These are phyloP conservation scores for Lytechinus pictus DNA, from an alignment of 35 echinoderm and acorn worm genomes.

Conservation along the genomic window DNA sequence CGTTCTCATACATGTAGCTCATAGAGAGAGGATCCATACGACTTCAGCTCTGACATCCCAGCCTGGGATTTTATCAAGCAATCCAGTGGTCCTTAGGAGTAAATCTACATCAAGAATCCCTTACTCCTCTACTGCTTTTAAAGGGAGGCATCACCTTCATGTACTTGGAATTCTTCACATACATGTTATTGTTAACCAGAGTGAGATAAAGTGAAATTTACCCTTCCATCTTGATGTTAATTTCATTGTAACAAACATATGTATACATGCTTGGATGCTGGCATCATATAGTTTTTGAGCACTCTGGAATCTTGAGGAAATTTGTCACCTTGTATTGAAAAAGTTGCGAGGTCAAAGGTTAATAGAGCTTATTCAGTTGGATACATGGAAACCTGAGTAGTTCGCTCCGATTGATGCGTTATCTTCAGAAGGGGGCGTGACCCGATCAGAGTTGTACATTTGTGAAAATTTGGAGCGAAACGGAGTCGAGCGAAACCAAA, in stretches of 20 bases:
- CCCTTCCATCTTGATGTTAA: background rate
- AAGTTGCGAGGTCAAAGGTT: background rate
- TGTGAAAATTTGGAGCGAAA: background rate
- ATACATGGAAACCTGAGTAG: background rate
- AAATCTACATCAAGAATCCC: background rate
- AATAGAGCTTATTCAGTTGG: background rate
- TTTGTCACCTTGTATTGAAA: background rate
- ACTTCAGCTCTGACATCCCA: background rate
- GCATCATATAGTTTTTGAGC: background rate
- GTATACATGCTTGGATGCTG: background rate
- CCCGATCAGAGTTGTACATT: background rate
- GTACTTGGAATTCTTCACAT: background rate
- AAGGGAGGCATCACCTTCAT: background rate
- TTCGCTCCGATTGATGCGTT: background rate
- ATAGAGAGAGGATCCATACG: background rate
- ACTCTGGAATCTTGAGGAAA: background rate
- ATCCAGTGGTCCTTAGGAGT: background rate
- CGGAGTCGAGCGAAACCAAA: background rate
- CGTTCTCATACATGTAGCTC: background rate
- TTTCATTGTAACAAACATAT: background rate
- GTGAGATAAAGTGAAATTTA: background rate
- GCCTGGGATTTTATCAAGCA: background rate
- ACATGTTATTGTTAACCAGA: background rate
- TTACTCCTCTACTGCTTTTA: background rate
- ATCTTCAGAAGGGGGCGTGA: background rate